Evolutionary conservation across 2,113 vertebrate genomes (phyloP).

Genomic region (Cinclus cinclus): DNA sequence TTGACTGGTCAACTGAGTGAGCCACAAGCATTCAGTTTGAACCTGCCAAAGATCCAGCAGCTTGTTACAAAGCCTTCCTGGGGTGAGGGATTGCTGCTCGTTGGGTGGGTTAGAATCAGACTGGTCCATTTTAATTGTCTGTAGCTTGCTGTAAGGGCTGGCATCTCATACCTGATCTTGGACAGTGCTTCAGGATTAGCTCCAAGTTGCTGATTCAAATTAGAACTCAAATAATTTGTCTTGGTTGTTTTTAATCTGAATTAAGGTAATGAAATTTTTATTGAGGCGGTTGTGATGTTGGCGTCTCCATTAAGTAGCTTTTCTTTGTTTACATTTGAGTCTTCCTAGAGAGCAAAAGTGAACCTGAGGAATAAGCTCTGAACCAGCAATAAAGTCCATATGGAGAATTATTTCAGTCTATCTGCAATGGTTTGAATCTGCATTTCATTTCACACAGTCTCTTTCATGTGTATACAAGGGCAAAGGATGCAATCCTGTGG

Average conservation of each 20-base stretch:
- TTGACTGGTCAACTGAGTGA: neutral
- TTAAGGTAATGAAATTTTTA: neutral
- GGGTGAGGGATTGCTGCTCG: rapidly evolving
- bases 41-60: neutral
- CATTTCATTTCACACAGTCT: neutral
- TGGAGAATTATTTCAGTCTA: neutral
- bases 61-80: neutral
- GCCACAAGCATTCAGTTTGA: neutral
- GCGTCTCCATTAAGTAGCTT: neutral
- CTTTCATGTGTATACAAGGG: neutral
- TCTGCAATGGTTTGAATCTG: neutral
- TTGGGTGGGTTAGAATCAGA: neutral
- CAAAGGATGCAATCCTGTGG: neutral
- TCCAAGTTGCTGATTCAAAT: neutral
- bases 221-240: neutral
- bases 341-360: neutral
- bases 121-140: neutral
- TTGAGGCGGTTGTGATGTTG: neutral
- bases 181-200: neutral
- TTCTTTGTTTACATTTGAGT: neutral
- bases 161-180: neutral
- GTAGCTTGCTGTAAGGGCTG: neutral
- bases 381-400: neutral
- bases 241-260: neutral
- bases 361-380: neutral